phyloP scores from a whole-genome alignment of 2,113 vertebrate species.

The Conger conger region DNA sequence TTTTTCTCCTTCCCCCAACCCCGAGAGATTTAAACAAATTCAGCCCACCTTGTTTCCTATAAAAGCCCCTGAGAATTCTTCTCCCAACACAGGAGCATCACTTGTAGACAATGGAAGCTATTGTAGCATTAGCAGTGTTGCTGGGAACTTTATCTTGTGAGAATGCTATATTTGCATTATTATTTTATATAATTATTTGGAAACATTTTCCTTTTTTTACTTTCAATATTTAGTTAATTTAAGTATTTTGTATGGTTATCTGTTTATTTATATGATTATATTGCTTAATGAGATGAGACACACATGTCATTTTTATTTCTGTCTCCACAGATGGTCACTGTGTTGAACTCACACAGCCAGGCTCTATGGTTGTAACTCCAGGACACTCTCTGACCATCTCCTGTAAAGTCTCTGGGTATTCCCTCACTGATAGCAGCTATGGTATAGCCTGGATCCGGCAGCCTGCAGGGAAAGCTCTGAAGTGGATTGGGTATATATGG shows the following conservation, averaged over 20 bases:
- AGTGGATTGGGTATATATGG: background rate
- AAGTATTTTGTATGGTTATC: too few species aligned
- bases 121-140: too few species aligned
- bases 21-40: too few species aligned
- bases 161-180: background rate
- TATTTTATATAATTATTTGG: background rate
- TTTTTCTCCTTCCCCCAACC: too few species aligned
- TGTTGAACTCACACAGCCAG: constrained; percentile 5
- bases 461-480: too few species aligned
- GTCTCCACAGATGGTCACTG: background rate
- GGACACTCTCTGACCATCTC: too few species aligned
- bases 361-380: background rate
- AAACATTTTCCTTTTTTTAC: background rate
- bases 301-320: background rate
- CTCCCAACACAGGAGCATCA: background rate
- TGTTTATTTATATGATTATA: background rate
- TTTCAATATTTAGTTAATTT: too few species aligned
- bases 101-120: background rate
- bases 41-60: background rate
- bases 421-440: too few species aligned
- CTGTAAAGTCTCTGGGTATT: too few species aligned
- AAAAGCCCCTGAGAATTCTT: background rate
- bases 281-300: background rate
- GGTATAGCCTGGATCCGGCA: too few species aligned
- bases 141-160: too few species aligned